Evolutionary conservation across 2,888 invertebrate species (phyloP), one percentile per base, ranked within the genome.

Genomic region (Dioctria rufipes): DNA sequence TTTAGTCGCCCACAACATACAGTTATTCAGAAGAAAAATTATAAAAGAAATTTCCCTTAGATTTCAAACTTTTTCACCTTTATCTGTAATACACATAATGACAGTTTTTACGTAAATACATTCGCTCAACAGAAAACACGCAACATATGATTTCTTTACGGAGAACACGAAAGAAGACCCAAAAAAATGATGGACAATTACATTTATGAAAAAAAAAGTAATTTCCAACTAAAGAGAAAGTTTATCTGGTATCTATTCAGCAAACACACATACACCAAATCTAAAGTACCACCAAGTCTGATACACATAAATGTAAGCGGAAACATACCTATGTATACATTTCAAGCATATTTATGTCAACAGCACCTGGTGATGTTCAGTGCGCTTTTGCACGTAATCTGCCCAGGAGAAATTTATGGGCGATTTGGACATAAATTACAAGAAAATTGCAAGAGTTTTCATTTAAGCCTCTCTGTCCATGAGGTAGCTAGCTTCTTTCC

Each of bases 361-460:
- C 6, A 54, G 11, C 54, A 54, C 54, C 54, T 54, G 54, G 3
- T 54, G n/a, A 54, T 54, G 54, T 4, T 54, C 11, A 54, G 54
- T 54, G 54, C 54, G 54, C 54, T 54, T 54, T 54, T 54, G 11
- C 54, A 54, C 54, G 54, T 54, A 54, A 54, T 54, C 54, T 54
- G 3, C 54, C 11, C 11, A 4, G 1, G 11, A 54, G 54, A 54
- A 54, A 54, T 54, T 54, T 54, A 54, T 54, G 54, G 54, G 11
- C 11, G 54, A 54, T 54, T 54, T 54, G 11, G 54, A 54, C 54
- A 54, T 54, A 54, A 54, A 54, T 54, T 54, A 54, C 11, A 54
- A 54, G 54, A 54, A 54, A 11, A 54, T 54, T 54, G n/a, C 54
- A 54, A 6, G 11, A 54, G 2, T 54, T 54, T 6, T 54, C 54